phyloP scores from a whole-genome alignment of 2,797 vertebrate species.

The Carapus acus region DNA sequence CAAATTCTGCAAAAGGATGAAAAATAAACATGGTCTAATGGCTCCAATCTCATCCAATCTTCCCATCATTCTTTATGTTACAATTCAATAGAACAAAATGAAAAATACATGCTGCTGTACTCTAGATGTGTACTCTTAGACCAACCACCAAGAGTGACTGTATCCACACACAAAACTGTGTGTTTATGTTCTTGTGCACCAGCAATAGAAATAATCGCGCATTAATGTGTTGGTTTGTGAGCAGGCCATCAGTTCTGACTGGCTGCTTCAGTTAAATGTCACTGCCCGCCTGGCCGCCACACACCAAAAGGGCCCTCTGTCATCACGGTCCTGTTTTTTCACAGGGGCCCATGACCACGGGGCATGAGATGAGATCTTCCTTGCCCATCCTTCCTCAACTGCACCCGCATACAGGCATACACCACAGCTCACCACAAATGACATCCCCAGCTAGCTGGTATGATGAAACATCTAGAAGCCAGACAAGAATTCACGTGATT shows the following conservation, averaged over 20 bases:
- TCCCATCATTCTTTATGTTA: background rate
- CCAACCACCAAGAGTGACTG: too few species aligned
- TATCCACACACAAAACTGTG: too few species aligned
- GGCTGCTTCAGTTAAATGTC: slow-evolving; percentile 67
- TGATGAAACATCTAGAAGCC: slow-evolving; percentile 37
- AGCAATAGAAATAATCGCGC: slow-evolving; percentile 30
- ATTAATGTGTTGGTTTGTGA: slow-evolving; percentile 21
- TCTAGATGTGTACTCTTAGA: too few species aligned
- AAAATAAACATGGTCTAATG: slow-evolving; percentile 42
- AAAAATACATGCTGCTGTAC: too few species aligned
- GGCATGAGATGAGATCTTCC: slow-evolving; percentile 45
- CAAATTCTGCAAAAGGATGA: slow-evolving; percentile 33
- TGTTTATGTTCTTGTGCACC: slow-evolving; percentile 22
- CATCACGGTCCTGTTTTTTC: slow-evolving; percentile 49
- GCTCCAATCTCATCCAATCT: slow-evolving; percentile 2
- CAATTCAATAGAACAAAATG: too few species aligned
- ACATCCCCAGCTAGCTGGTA: slow-evolving; percentile 35
- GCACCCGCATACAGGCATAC: slow-evolving; percentile 24
- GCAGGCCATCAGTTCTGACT: slow-evolving; percentile 56
- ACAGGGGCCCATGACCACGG: slow-evolving; percentile 47
- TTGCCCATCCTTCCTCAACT: slow-evolving; percentile 12
- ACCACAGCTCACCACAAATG: slow-evolving; percentile 29
- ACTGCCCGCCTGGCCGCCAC: slow-evolving; percentile 45
- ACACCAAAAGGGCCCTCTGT: slow-evolving; percentile 53
- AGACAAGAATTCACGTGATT: slow-evolving; percentile 27